A percentile compares a stretch with the other conserved stretches of the same genome.
phyloP scores from a whole-genome alignment of 2,888 invertebrate genomes.

The Caenorhabditis plicata region DNA sequence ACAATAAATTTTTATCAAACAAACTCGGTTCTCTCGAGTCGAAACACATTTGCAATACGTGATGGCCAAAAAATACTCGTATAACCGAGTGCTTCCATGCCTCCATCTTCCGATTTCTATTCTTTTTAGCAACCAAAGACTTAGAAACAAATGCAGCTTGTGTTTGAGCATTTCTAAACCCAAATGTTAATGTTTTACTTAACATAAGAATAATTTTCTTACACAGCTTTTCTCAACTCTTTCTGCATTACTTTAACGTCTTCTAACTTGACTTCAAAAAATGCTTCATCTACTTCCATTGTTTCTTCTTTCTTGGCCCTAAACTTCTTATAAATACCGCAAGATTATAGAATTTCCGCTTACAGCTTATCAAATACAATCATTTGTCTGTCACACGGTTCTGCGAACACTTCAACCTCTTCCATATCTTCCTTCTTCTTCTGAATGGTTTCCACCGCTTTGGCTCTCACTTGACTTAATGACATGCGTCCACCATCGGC shows the following conservation, averaged over 20 bases:
- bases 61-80: conserved; percentile 41
- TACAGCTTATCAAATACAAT: conserved; percentile 30
- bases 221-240: conserved; percentile 42
- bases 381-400: conserved; percentile 38
- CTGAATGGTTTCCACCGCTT: conserved; percentile 7
- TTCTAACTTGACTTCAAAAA: conserved; percentile 46
- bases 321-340: background rate
- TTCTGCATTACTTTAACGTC: conserved; percentile 45
- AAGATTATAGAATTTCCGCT: conserved; percentile 1
- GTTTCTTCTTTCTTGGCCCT: conserved; percentile 13
- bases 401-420: conserved; percentile 20
- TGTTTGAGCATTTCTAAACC: conserved; percentile 34
- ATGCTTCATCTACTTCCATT: conserved; percentile 41
- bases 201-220: conserved; percentile 4
- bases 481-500: conserved; percentile 28
- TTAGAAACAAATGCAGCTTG: conserved; percentile 45
- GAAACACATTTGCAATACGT: conserved; percentile 45
- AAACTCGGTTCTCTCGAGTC: conserved; percentile 37
- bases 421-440: conserved; percentile 5
- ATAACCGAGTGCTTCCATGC: conserved; percentile 51
- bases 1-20: background rate
- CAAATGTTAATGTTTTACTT: background rate
- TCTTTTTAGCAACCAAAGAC: conserved; percentile 39
- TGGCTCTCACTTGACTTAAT: conserved; percentile 6
- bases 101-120: conserved; percentile 44